Evolutionary conservation across 2,888 invertebrate species (phyloP).

Genomic region (Aproaerema taeniolella): DNA sequence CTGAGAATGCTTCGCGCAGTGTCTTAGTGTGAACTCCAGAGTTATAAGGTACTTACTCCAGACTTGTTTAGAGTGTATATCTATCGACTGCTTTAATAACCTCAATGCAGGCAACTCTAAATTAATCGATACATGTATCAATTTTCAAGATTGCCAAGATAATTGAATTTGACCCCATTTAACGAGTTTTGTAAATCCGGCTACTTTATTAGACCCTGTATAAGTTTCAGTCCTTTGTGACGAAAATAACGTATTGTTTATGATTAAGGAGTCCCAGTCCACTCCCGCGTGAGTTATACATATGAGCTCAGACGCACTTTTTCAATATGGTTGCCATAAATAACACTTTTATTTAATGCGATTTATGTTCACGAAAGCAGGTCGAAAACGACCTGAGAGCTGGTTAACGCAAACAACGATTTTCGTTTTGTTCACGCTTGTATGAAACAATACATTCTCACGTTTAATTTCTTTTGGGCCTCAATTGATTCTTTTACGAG

Average conservation of each 20-base stretch:
- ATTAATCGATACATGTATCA: neutral
- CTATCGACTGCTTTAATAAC: too few relatives aligned
- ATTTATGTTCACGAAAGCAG: conserved; percentile 69
- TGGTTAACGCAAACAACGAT: conserved; percentile 66
- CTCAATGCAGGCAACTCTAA: too few relatives aligned
- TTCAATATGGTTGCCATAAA: conserved; percentile 62
- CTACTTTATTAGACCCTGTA: conserved; percentile 19
- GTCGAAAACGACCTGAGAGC: conserved; percentile 72
- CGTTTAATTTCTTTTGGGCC: conserved; percentile 74
- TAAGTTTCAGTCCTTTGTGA: conserved; percentile 26
- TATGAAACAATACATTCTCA: conserved; percentile 76
- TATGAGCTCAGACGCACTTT: conserved; percentile 37
- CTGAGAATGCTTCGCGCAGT: neutral
- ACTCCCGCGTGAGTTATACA: conserved; percentile 19
- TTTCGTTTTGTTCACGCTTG: conserved; percentile 69
- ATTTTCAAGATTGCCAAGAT: neutral
- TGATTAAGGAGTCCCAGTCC: conserved; percentile 34
- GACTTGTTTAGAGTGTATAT: too few relatives aligned
- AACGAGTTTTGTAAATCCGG: too few relatives aligned
- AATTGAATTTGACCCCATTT: too few relatives aligned
- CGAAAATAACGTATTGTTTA: conserved; percentile 39
- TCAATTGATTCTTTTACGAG: conserved; percentile 75
- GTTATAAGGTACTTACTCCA: too few relatives aligned
- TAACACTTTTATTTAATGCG: conserved; percentile 66
- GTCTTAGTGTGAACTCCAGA: too few relatives aligned